phyloP scores from a whole-genome alignment of 2,113 vertebrate species.

The Oryctolagus cuniculus region DNA sequence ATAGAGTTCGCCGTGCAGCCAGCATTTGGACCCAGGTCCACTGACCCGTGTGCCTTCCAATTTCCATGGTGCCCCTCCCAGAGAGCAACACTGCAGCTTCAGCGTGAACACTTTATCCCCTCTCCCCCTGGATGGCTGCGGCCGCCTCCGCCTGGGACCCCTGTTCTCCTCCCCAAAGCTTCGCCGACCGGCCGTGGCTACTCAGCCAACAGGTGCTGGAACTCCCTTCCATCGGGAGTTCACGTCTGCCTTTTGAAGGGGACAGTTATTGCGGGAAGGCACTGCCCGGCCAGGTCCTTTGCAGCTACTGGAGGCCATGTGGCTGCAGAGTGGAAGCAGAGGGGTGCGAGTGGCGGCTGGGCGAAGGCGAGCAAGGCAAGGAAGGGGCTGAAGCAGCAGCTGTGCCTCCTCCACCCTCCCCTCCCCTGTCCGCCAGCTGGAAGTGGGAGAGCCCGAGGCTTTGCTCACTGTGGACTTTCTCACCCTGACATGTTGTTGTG shows the following conservation, averaged over 20 bases:
- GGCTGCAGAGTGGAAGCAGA: too few species aligned
- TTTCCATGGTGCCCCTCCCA: background rate
- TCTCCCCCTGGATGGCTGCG: background rate
- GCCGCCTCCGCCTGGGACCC: background rate
- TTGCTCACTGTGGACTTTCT: background rate
- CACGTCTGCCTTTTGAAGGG: too few species aligned
- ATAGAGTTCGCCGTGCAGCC: background rate
- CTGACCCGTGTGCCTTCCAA: background rate
- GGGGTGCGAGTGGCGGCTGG: too few species aligned
- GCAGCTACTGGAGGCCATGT: too few species aligned
- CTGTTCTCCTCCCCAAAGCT: background rate
- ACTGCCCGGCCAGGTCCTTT: background rate
- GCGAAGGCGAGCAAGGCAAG: background rate
- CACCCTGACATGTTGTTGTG: background rate
- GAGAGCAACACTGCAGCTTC: background rate
- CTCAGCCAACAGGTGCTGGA: background rate
- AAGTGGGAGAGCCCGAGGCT: background rate
- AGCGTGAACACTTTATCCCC: background rate
- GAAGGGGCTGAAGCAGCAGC: background rate
- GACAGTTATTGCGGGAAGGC: background rate
- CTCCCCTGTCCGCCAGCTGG: background rate
- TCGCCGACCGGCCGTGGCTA: rapidly evolving
- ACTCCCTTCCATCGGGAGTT: background rate
- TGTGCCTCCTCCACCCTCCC: background rate
- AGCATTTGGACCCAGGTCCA: background rate